Base-by-base conservation (phyloP, 2,113 vertebrate species). In the Micromys minutus region DNA sequence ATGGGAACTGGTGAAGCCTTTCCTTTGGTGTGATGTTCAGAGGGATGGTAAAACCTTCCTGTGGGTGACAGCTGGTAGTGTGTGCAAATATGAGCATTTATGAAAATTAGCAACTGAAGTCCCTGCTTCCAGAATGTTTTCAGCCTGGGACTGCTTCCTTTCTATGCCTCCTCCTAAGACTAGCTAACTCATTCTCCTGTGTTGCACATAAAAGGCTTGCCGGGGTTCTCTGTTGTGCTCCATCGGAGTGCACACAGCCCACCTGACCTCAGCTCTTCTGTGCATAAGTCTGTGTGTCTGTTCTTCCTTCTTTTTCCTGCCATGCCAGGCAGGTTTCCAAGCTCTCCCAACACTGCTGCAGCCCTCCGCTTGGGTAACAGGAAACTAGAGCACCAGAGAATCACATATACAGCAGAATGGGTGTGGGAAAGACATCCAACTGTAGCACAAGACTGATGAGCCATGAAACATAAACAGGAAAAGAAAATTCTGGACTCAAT, bases 401-500 rank as follows among this genome's bases (percentile, higher is more conserved):
- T 69, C 79, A 65, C 57, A 80, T 61, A 36, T 65, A 36, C 61
- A 91, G 31, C 72, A 67, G 86, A 11, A 55, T 36, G 39, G 90
- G 39, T 67, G 36, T 59, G 7, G 3, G 55, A 52, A 94, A 67
- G 34, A 67, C 29, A 47, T 93, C 39, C 65, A 69, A 91, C n/a
- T 52, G 1, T 65, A 61, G 74, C 29, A 5, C 59, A 87, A 81
- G 26, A 89, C 39, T 74, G 22, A 95, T 47, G 71, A 93, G 9
- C 5, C 55, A 75, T 59, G n/a, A 71, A 93, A 85, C 59, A 76
- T 7, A 81, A 94, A 89, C 61, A 57, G 75, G 61, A 93, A 94
- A 93, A 86, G 59, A 81, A 95, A 93, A 15, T 50, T 89, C 61
- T 81, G n/a, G 22, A 29, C 76, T n/a, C 29, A 87, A 84, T 83